A percentile compares a stretch with the other conserved stretches of the same genome.
phyloP scores from a whole-genome alignment of 2,888 invertebrate species.

The Halictus ligatus region DNA sequence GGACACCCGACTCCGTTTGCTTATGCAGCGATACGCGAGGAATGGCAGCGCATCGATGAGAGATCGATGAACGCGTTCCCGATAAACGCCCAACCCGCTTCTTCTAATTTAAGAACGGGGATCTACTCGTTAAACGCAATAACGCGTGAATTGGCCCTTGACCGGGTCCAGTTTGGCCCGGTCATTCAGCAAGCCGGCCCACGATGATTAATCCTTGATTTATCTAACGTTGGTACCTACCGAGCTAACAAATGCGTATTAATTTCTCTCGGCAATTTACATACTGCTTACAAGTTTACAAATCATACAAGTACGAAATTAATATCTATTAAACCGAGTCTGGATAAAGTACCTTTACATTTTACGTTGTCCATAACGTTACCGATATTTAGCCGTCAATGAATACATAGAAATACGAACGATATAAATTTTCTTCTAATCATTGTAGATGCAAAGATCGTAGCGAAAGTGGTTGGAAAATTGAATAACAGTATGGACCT shows the following conservation, averaged over 20 bases:
- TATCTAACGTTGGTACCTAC: neutral
- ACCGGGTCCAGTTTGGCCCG: neutral
- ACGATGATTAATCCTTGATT: neutral
- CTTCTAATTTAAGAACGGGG: neutral
- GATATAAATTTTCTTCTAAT: neutral
- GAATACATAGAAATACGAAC: neutral
- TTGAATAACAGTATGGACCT: neutral
- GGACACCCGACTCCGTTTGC: conserved; percentile 30
- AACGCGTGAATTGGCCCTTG: neutral
- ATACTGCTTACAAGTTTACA: neutral
- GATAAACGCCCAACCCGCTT: neutral
- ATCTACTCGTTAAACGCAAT: neutral
- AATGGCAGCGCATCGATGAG: neutral
- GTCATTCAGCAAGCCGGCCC: neutral
- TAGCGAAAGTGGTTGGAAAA: neutral
- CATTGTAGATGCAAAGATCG: neutral
- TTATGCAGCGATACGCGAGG: neutral
- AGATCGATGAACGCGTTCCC: conserved; percentile 4
- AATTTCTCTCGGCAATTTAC: neutral
- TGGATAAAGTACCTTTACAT: no score
- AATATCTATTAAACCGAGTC: no score
- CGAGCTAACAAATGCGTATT: neutral
- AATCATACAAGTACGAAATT: no score
- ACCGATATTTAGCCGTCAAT: neutral
- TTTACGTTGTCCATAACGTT: neutral